These are phyloP conservation scores for Oligia latruncula DNA, from an alignment of 2,888 invertebrate species.

Conservation along the genomic window DNA sequence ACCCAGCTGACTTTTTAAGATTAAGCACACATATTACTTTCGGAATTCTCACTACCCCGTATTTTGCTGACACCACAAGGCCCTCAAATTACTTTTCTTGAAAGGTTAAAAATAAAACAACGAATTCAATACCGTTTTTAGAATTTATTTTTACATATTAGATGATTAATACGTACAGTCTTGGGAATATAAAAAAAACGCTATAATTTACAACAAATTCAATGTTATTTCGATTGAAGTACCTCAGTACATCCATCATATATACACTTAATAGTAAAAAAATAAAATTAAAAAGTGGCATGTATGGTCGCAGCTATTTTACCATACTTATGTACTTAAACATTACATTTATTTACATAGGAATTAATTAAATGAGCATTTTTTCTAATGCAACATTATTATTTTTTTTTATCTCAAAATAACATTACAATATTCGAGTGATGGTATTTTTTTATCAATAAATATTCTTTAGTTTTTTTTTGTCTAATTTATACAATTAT, in stretches of 20 bases:
- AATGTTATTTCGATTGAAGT: slow-evolving; percentile 66
- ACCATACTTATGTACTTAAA: slow-evolving; percentile 71
- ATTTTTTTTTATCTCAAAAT: slow-evolving; percentile 60
- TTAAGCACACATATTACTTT: not conserved
- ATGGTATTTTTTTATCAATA: slow-evolving; percentile 67
- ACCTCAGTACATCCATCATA: slow-evolving; percentile 69
- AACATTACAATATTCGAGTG: slow-evolving; percentile 61
- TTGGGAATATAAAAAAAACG: slow-evolving; percentile 86
- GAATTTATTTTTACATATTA: slow-evolving; percentile 88
- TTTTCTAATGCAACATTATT: slow-evolving; percentile 59
- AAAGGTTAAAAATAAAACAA: slow-evolving; percentile 77
- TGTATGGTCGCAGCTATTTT: slow-evolving; percentile 56
- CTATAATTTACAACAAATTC: slow-evolving; percentile 85
- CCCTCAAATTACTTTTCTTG: not conserved
- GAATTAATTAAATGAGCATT: slow-evolving; percentile 78
- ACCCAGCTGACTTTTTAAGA: not conserved
- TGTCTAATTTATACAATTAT: slow-evolving; percentile 84
- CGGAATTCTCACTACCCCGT: not conserved
- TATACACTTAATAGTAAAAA: slow-evolving; percentile 72
- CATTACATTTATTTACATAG: slow-evolving; percentile 85
- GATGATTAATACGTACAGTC: slow-evolving; percentile 89
- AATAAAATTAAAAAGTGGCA: slow-evolving; percentile 69
- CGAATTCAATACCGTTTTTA: slow-evolving; percentile 83
- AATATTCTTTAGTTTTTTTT: slow-evolving; percentile 69
- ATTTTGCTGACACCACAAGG: not conserved